Evolutionary conservation across 1,140 invertebrate species (phyloP).

Genomic region (Drosophila bipectinata): DNA sequence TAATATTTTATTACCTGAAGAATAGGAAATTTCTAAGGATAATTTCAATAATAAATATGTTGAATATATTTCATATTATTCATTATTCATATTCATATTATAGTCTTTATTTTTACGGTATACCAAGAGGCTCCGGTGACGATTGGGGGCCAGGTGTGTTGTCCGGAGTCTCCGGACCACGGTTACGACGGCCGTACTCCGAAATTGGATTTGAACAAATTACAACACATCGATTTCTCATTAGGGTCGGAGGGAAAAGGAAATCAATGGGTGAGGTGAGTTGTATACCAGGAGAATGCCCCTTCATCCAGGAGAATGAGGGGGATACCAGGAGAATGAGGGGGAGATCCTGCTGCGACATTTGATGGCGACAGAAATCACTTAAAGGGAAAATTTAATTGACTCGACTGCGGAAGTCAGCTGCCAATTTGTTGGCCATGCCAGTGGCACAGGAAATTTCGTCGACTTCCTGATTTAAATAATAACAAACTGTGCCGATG

Average conservation of each 20-base stretch:
- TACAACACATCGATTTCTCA: constrained; percentile 78
- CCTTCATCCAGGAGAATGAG: no score
- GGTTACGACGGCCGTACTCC: constrained; percentile 22
- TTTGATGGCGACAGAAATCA: constrained; percentile 76
- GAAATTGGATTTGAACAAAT: constrained; percentile 67
- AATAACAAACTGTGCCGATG: constrained; percentile 77
- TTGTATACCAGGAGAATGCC: no score
- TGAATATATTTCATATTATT: no score
- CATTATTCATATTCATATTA: no score
- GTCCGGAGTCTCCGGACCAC: constrained; percentile 33
- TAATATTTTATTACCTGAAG: no score
- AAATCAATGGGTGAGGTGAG: neutral
- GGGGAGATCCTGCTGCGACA: constrained; percentile 41
- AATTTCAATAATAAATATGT: no score
- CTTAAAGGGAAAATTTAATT: constrained; percentile 81
- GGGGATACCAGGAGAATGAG: no score
- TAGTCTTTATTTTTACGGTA: neutral
- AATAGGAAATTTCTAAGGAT: no score
- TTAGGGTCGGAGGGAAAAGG: constrained; percentile 29
- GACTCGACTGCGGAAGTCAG: constrained; percentile 66
- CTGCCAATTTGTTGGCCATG: constrained; percentile 77
- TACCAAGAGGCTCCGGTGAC: constrained; percentile 24
- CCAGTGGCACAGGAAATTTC: constrained; percentile 73
- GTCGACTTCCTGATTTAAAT: constrained; percentile 83
- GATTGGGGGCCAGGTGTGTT: constrained; percentile 51